Percentiles rank a stretch among this genome's conserved stretches.
These are phyloP conservation scores for Strix aluco DNA, from an alignment of 2,113 vertebrate genomes.

Conservation along the genomic window DNA sequence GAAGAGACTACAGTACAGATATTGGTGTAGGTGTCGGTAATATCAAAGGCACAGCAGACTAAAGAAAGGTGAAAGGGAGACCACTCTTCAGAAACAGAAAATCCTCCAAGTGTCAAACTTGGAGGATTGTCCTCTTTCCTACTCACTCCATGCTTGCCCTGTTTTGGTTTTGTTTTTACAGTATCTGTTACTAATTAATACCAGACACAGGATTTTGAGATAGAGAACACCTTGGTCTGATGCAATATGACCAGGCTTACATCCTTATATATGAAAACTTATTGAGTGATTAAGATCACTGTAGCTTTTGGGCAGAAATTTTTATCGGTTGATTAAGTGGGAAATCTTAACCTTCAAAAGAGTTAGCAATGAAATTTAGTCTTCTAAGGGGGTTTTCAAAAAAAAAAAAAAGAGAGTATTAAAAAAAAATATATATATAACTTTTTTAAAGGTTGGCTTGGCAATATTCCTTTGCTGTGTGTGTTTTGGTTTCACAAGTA, in stretches of 20 bases:
- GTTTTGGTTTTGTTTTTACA: neutral
- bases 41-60: neutral
- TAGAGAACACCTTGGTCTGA: neutral
- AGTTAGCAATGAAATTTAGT: neutral
- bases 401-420: neutral
- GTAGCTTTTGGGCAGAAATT: neutral
- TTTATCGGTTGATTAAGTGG: neutral
- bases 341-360: neutral
- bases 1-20: neutral
- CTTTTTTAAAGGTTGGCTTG: neutral
- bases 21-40: neutral
- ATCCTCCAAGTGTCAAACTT: neutral
- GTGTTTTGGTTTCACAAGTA: slow-evolving; percentile 51
- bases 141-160: neutral
- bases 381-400: neutral
- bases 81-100: neutral
- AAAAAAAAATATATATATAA: neutral
- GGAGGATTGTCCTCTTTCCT: neutral
- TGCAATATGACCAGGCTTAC: neutral
- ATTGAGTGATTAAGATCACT: neutral
- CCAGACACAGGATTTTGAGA: neutral
- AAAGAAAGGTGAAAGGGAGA: neutral
- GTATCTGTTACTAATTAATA: neutral
- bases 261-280: neutral
- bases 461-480: neutral